Conservation (phyloP, 2,888 invertebrate species). For the Nemotelus pantherinus region DNA sequence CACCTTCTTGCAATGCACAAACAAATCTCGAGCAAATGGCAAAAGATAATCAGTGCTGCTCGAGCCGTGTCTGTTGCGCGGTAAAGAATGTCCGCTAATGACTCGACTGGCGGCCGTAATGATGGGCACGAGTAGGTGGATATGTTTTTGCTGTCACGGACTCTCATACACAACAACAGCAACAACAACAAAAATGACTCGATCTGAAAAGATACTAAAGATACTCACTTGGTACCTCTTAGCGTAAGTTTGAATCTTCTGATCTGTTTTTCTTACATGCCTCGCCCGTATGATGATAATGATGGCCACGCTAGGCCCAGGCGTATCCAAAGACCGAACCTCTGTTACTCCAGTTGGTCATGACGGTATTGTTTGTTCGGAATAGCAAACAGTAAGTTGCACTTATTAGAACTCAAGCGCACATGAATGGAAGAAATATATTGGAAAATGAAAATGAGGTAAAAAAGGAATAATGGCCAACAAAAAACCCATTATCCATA, state of each 20-base stretch:
- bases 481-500: slow-evolving; percentile 31
- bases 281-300: neutral
- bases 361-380: slow-evolving; percentile 1
- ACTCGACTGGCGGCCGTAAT: slow-evolving; percentile 43
- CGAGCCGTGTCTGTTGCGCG: slow-evolving; percentile 36
- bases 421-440: slow-evolving; percentile 35
- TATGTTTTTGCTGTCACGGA: slow-evolving; percentile 44
- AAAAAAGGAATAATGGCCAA: slow-evolving; percentile 34
- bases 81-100: slow-evolving; percentile 44
- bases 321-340: neutral
- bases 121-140: slow-evolving; percentile 45
- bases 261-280: neutral
- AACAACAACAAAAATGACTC: slow-evolving; percentile 17
- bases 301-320: neutral
- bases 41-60: slow-evolving; percentile 43
- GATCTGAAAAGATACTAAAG: slow-evolving; percentile 23
- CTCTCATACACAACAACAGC: slow-evolving; percentile 37
- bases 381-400: neutral
- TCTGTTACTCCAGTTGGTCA: slow-evolving; percentile 15
- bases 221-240: neutral
- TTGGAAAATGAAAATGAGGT: slow-evolving; percentile 25
- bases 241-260: neutral
- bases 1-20: slow-evolving; percentile 21
- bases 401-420: slow-evolving; percentile 23
- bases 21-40: slow-evolving; percentile 43